Conservation (phyloP, 2,888 invertebrate genomes). For the Drosophila kokeensis region DNA sequence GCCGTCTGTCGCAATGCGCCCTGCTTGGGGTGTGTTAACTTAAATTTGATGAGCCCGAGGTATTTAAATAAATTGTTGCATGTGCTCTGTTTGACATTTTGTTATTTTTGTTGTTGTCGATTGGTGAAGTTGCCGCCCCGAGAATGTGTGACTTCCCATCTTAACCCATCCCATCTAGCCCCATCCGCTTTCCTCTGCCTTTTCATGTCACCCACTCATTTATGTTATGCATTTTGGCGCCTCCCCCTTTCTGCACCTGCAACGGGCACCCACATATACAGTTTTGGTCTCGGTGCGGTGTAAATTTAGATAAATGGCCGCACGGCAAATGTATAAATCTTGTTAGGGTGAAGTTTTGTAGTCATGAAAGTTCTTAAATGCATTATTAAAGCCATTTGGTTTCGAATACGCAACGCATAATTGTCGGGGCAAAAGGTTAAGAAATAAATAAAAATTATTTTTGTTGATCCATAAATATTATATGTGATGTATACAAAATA, state of each 20-base stretch:
- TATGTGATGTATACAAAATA: neutral
- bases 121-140: conserved; percentile 62
- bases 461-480: conserved; percentile 16
- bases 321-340: conserved; percentile 59
- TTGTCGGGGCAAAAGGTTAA: conserved; percentile 62
- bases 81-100: conserved; percentile 82
- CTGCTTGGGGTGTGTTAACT: conserved; percentile 62
- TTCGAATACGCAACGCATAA: conserved; percentile 39
- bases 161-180: conserved; percentile 2
- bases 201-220: conserved; percentile 46
- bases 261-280: conserved; percentile 8
- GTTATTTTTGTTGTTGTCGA: conserved; percentile 74
- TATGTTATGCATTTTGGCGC: conserved; percentile 52
- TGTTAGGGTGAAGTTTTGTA: conserved; percentile 37
- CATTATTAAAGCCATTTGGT: conserved; percentile 58
- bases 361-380: conserved; percentile 41
- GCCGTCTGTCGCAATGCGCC: conserved; percentile 35
- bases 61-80: conserved; percentile 82
- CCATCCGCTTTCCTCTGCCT: neutral
- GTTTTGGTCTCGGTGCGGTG: conserved; percentile 21
- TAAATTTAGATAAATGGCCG: conserved; percentile 61
- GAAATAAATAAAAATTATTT: conserved; percentile 47
- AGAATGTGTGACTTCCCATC: conserved; percentile 16
- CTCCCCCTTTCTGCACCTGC: conserved; percentile 56
- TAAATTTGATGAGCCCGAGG: conserved; percentile 75